Percentiles rank a stretch among this genome's conserved stretches.
phyloP scores from a whole-genome alignment of 2,888 invertebrate species.

The Leptodirus hochenwartii region DNA sequence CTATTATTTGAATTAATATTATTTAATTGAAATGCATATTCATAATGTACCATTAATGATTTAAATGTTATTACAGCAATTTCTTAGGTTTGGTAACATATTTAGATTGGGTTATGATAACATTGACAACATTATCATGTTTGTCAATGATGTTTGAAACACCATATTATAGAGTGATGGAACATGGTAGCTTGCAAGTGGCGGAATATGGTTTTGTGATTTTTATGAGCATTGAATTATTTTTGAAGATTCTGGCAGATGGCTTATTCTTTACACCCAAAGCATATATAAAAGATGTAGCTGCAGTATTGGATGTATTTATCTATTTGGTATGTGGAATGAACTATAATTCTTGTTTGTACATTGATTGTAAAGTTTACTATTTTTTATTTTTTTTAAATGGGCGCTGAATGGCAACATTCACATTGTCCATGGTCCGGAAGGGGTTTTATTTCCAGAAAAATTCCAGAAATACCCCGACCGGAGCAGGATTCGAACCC shows the following conservation, averaged over 20 bases:
- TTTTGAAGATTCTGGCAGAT: conserved; percentile 89
- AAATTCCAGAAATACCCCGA: too few species aligned
- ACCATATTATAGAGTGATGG: conserved; percentile 83
- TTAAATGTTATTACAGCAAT: conserved; percentile 44
- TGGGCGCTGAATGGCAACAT: too few species aligned
- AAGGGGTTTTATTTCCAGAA: too few species aligned
- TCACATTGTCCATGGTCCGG: too few species aligned
- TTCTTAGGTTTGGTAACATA: conserved; percentile 95
- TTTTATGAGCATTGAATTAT: conserved; percentile 93
- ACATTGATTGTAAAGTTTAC: neutral
- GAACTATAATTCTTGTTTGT: neutral
- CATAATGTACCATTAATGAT: too few species aligned
- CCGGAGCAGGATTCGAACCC: too few species aligned
- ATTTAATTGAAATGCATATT: too few species aligned
- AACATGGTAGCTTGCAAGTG: conserved; percentile 80
- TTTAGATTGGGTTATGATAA: conserved; percentile 99
- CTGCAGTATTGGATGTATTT: conserved; percentile 90
- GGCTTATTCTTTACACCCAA: conserved; percentile 98
- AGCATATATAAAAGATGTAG: conserved; percentile 94
- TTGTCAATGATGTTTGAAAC: conserved; percentile 99
- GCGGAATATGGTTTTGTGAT: conserved; percentile 97
- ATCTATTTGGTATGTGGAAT: conserved; percentile 84
- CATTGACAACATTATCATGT: conserved; percentile 91
- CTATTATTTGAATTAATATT: conserved; percentile 4
- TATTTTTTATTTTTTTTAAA: neutral